Base-by-base conservation (phyloP, 1,140 invertebrate genomes). In the Oreohelix idahoensis region DNA sequence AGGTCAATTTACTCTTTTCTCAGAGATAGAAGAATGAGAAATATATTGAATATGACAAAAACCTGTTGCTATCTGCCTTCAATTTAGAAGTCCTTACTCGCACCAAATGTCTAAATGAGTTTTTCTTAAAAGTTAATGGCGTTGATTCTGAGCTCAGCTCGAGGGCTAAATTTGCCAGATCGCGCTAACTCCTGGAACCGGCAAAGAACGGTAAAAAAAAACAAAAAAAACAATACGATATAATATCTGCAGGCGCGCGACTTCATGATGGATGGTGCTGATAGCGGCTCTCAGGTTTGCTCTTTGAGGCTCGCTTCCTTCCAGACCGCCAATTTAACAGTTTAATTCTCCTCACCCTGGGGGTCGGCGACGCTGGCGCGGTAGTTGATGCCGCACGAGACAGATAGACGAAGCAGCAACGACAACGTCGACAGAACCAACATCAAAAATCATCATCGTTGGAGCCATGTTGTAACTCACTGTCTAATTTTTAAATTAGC, bases 181-280 rank as follows among this genome's bases (percentile, higher is more conserved):
- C 63, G 63, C 63, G 29, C 63, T 8, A 66, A 66, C 63, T 66
- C 17, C 63, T 66, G 29, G 63, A 66, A 66, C n/a, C 63, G n/a
- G 63, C 63, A 23, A n/a, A n/a, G 63, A 53, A 38, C 36, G 77
- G 77, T 53, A 79, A n/a, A n/a, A n/a, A n/a, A n/a, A n/a, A n/a
- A n/a, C n/a, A n/a, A n/a, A n/a, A n/a, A n/a, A n/a, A 38, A 79
- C 77, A 79, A 79, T 66, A 69, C 51, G 77, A 79, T 79, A 79
- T 35, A 63, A 69, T 79, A 79, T 66, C 77, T 79, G 58, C 36
- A 66, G 58, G 58, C 58, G 29, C 36, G 39, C 58, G 51, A 63
- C 32, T 38, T 39, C 15, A 23, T 79, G 77, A 79, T 79, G 77
- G 45, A 79, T 79, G 77, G 77, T 66, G 23, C 51, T 36, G 77